phyloP scores from a whole-genome alignment of 1,140 invertebrate genomes.

The Theocolax elegans region DNA sequence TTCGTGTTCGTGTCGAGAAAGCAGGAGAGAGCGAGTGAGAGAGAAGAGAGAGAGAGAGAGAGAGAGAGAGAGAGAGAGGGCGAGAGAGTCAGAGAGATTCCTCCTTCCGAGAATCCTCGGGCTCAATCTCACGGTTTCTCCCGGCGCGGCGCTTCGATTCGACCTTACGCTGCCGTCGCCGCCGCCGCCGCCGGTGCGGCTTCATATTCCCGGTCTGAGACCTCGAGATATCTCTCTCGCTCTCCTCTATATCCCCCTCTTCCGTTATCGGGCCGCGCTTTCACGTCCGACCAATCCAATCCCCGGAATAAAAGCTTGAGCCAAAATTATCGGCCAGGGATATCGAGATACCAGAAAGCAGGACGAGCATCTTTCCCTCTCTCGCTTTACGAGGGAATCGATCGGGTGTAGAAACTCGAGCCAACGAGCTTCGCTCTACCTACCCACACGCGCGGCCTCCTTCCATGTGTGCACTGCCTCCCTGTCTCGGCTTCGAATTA shows the following conservation, averaged over 20 bases:
- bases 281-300: slow-evolving; percentile 39
- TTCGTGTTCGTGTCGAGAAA: too few relatives aligned
- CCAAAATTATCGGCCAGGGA: slow-evolving; percentile 40
- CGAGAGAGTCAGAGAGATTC: not conserved
- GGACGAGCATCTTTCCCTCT: not conserved
- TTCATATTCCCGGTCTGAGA: slow-evolving; percentile 44
- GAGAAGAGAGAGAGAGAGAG: not conserved
- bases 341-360: slow-evolving; percentile 22
- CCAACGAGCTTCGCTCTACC: too few relatives aligned
- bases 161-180: slow-evolving; percentile 44
- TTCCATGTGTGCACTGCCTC: not conserved
- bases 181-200: too few relatives aligned
- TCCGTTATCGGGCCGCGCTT: slow-evolving; percentile 39
- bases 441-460: not conserved
- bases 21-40: not conserved
- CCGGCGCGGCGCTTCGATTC: slow-evolving; percentile 39
- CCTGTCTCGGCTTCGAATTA: slow-evolving; percentile 18
- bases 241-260: too few relatives aligned
- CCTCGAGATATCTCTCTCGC: slow-evolving; percentile 35
- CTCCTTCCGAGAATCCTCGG: slow-evolving; percentile 44
- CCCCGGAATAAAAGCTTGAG: slow-evolving; percentile 43
- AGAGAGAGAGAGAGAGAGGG: not conserved
- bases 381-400: slow-evolving; percentile 5
- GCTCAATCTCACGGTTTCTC: slow-evolving; percentile 38
- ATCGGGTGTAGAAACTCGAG: not conserved